phyloP scores from a whole-genome alignment of 2,113 vertebrate species.

The Mesembrinibis cayennensis region DNA sequence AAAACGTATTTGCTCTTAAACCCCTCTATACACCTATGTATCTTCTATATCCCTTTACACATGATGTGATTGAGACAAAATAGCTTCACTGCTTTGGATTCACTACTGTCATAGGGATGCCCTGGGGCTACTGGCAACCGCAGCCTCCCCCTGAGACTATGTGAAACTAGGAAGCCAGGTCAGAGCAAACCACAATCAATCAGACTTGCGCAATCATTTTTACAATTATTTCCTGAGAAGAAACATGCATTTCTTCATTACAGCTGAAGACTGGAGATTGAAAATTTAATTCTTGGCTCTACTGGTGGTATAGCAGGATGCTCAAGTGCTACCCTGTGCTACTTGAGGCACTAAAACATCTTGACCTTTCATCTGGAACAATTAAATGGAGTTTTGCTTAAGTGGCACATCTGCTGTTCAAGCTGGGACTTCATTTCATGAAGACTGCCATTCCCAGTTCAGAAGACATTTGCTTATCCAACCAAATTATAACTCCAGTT shows the following conservation, averaged over 20 bases:
- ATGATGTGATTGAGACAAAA: not conserved
- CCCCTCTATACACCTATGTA: not conserved
- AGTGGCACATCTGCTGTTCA: slow-evolving; percentile 45
- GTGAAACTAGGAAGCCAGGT: not conserved
- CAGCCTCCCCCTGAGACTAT: not conserved
- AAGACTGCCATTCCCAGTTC: not conserved
- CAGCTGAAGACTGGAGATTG: not conserved
- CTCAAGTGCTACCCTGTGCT: not conserved
- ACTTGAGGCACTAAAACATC: not conserved
- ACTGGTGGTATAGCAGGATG: not conserved
- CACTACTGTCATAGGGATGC: not conserved
- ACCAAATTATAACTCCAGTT: slow-evolving; percentile 15
- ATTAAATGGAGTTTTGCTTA: slow-evolving; percentile 17
- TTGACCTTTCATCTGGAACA: slow-evolving; percentile 38
- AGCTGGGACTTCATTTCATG: not conserved
- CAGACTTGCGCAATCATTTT: not conserved
- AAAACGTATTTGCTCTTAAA: not conserved
- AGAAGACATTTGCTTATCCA: slow-evolving; percentile 50
- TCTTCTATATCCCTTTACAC: not conserved
- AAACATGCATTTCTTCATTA: not conserved
- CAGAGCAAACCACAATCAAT: not conserved
- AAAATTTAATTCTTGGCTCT: not conserved
- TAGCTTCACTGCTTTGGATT: not conserved
- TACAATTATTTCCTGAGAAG: not conserved
- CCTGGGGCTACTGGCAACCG: not conserved